These are phyloP conservation scores for Trogon surrucura DNA, from an alignment of 2,113 vertebrate species.

Conservation along the genomic window DNA sequence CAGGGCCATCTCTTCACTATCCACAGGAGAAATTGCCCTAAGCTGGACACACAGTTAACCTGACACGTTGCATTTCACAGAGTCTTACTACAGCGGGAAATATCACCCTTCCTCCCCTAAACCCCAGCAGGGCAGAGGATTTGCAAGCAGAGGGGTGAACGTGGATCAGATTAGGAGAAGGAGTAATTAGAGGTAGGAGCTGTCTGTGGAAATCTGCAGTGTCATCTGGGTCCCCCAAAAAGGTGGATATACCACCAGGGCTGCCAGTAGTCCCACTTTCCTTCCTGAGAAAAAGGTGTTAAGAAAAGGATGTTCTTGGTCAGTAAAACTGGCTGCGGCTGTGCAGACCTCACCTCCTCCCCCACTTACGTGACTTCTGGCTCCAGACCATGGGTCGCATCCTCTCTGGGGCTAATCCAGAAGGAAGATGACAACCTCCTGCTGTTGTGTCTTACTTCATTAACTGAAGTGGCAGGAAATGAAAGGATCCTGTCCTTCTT, in stretches of 20 bases:
- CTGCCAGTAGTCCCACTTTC: background rate
- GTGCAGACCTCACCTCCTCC: background rate
- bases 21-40: background rate
- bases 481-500: conserved; percentile 61
- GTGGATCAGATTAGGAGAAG: background rate
- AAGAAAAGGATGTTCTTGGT: background rate
- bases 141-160: background rate
- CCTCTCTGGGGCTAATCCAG: conserved; percentile 57
- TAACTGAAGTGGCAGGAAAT: conserved; percentile 60
- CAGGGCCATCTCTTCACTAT: background rate
- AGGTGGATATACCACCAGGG: background rate
- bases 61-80: background rate
- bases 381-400: conserved; percentile 54
- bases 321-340: conserved; percentile 12
- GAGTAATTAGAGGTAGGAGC: background rate
- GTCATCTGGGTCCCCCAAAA: background rate
- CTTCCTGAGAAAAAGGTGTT: background rate
- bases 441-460: conserved; percentile 66
- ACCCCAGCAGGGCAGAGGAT: background rate
- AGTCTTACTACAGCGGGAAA: background rate
- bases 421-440: conserved; percentile 66
- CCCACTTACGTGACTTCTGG: conserved; percentile 29
- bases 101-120: background rate
- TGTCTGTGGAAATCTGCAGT: background rate
- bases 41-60: background rate